Conservation (phyloP, 2,888 invertebrate genomes). For the Doris montereyensis region DNA sequence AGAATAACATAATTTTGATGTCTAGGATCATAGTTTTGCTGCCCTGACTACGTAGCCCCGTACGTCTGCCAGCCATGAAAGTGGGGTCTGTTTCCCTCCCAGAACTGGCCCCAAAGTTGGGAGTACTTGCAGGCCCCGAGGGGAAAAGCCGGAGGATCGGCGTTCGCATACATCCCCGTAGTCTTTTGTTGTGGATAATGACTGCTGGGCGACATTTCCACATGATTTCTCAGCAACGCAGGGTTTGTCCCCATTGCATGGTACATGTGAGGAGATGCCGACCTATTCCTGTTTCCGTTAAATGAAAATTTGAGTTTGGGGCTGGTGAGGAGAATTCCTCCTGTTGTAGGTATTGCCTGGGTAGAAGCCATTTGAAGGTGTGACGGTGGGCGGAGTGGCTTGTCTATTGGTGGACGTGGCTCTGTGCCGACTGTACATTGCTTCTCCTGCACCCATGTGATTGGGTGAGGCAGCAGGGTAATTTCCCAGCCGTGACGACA, state of each 20-base stretch:
- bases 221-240: too few species aligned
- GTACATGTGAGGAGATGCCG: neutral
- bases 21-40: too few species aligned
- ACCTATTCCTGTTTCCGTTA: too few species aligned
- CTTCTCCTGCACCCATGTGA: conserved; percentile 35
- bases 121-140: neutral
- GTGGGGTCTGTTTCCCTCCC: too few species aligned
- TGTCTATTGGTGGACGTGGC: neutral
- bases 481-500: too few species aligned
- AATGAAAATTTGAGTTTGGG: neutral
- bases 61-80: too few species aligned
- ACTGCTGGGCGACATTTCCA: neutral
- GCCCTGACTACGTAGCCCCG: neutral
- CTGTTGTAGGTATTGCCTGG: conserved; percentile 36
- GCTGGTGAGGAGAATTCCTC: neutral
- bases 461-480: too few species aligned
- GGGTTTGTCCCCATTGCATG: neutral
- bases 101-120: neutral
- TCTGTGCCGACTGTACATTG: conserved; percentile 49
- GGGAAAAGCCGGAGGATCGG: neutral
- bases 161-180: too few species aligned
- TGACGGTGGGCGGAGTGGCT: neutral
- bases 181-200: neutral
- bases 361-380: conserved; percentile 44
- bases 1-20: too few species aligned